Evolutionary conservation across 2,797 vertebrate genomes (phyloP).

Genomic region (Alcedo atthis): DNA sequence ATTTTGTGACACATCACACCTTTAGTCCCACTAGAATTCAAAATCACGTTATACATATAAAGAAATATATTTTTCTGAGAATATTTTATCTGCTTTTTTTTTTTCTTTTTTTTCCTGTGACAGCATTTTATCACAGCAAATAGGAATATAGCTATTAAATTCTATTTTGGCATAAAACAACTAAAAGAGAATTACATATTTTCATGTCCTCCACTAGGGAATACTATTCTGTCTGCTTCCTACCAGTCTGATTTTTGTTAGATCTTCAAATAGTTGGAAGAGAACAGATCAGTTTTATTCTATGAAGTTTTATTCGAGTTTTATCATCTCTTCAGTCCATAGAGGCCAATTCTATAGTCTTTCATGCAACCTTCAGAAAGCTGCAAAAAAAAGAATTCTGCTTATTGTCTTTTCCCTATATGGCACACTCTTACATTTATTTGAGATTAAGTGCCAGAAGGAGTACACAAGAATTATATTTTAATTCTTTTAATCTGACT

Average conservation of each 20-base stretch:
- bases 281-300: background rate
- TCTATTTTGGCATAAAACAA: background rate
- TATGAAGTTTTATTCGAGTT: constrained; percentile 12
- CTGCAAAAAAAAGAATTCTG: background rate
- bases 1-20: background rate
- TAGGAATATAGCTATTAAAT: background rate
- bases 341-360: background rate
- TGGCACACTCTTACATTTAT: background rate
- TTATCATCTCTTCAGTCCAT: background rate
- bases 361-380: background rate
- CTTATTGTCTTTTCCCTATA: background rate
- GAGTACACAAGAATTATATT: background rate
- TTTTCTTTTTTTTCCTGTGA: background rate
- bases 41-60: background rate
- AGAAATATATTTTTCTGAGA: background rate
- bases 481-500: background rate
- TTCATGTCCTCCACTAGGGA: background rate
- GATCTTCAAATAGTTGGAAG: background rate
- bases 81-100: background rate
- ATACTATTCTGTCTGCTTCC: background rate
- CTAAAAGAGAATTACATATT: background rate
- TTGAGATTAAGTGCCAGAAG: background rate
- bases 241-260: background rate
- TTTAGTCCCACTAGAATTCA: background rate
- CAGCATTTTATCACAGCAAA: background rate